Evolutionary conservation across 2,113 vertebrate genomes (phyloP), one percentile per base, ranked within the genome.

Genomic region (Brevimyrus niger): DNA sequence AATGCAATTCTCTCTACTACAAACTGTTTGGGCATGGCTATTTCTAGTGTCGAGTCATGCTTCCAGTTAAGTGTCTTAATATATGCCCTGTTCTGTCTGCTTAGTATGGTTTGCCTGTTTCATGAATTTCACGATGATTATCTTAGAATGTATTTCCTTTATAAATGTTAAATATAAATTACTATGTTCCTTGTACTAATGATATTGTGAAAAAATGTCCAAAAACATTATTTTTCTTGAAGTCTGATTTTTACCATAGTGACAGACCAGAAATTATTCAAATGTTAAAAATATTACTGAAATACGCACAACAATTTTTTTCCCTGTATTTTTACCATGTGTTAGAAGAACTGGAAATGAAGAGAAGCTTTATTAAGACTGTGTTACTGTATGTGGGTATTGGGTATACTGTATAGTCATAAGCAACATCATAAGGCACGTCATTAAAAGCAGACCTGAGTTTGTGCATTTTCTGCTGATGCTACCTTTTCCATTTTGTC

Each of bases 121-220:
- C 15, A 42, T 42, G 73, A 19, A 80, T 42, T 80, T 42, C 58
- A 76, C 42, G 7, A 88, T 88, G 44, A 27, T 65, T 88, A 48
- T 46, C 44, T 31, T 44, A 19, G 19, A 6, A n/a, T 19, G 53
- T 31, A 11, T 19, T 53, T 55, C 46, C 44, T 76, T 90, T 31
- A 50, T 55, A 73, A 86, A 83, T 58, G 65, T 89, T 89, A 87
- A 88, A 73, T 76, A 80, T 51, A 80, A 88, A 51, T 86, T 21
- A 87, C 44, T 53, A 48, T 51, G 11, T 38, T 90, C 44, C 85
- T 89, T 73, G 38, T 86, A 2, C 88, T 88, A 38, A n/a, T 89
- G 48, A 51, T 42, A 17, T 65, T 50, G 48, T 90, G 46, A 73
- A 88, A 89, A 84, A 83, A 23, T 48, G 87, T 80, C 89, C 89